Percentiles rank a stretch among this genome's conserved stretches.
phyloP scores from a whole-genome alignment of 2,888 invertebrate species.

The Ichneumoninae sp. region DNA sequence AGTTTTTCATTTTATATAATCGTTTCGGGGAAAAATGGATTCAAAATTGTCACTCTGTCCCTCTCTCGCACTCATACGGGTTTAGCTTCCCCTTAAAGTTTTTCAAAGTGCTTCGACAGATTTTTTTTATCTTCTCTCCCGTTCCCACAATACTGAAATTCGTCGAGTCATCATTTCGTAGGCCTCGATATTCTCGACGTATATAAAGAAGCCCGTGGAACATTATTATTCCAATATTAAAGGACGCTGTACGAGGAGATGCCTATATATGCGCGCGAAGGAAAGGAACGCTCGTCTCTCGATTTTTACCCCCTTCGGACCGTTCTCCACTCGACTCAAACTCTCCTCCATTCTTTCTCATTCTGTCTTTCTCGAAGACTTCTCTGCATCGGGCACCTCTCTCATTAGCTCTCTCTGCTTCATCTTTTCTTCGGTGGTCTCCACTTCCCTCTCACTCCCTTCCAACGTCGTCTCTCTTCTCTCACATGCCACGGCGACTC shows the following conservation, averaged over 20 bases:
- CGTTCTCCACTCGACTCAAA: constrained; percentile 46
- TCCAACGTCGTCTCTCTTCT: constrained; percentile 40
- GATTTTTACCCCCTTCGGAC: constrained; percentile 57
- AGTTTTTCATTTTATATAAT: background rate
- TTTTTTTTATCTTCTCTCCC: constrained; percentile 67
- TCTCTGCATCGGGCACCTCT: constrained; percentile 53
- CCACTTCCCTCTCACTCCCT: constrained; percentile 6
- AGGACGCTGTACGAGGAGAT: constrained; percentile 72
- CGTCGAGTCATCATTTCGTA: constrained; percentile 83
- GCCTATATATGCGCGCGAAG: constrained; percentile 48
- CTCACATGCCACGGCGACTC: constrained; percentile 49
- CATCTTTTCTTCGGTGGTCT: constrained; percentile 48
- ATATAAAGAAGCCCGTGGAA: constrained; percentile 77
- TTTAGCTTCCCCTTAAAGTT: background rate
- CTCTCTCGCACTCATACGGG: too few relatives aligned
- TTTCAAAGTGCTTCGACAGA: constrained; percentile 40
- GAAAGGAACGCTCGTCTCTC: constrained; percentile 63
- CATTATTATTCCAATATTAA: constrained; percentile 84
- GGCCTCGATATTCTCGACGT: constrained; percentile 67
- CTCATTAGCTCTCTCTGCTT: constrained; percentile 59
- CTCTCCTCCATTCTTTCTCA: constrained; percentile 41
- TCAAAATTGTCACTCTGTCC: too few relatives aligned
- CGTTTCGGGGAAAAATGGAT: too few relatives aligned
- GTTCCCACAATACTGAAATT: constrained; percentile 83
- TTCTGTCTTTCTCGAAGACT: constrained; percentile 40